Evolutionary conservation across 2,888 invertebrate species (phyloP).

Genomic region (Spisula subtruncata): DNA sequence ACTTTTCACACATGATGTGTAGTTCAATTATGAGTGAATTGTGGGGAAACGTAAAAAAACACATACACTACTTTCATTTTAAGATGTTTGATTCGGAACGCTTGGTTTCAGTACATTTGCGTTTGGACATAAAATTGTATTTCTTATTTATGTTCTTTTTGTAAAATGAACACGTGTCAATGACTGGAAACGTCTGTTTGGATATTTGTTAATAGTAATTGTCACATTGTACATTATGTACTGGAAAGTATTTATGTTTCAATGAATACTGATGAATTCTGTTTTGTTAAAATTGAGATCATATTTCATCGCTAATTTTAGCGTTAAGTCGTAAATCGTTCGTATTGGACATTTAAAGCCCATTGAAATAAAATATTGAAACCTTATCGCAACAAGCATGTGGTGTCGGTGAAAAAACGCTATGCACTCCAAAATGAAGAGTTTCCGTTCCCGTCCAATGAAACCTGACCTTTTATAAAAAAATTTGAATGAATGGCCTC

Average conservation of each 20-base stretch:
- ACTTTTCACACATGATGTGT: too few relatives aligned
- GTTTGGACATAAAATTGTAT: background rate
- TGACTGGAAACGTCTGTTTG: background rate
- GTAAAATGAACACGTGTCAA: background rate
- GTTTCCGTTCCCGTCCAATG: background rate
- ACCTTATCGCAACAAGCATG: background rate
- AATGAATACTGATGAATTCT: background rate
- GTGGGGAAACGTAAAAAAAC: too few relatives aligned
- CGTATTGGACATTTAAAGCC: background rate
- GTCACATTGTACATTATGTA: background rate
- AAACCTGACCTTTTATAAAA: background rate
- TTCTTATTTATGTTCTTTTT: too few relatives aligned
- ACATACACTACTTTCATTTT: too few relatives aligned
- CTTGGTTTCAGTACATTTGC: too few relatives aligned
- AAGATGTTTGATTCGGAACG: too few relatives aligned
- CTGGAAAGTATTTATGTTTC: background rate
- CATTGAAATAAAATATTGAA: slow-evolving; percentile 2
- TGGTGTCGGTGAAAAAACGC: background rate
- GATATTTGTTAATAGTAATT: background rate
- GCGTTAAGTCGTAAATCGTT: background rate
- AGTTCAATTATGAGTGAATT: too few relatives aligned
- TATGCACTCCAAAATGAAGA: background rate
- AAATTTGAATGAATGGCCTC: background rate
- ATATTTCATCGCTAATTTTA: background rate
- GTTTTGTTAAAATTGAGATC: slow-evolving; percentile 8